Evolutionary conservation across 2,888 invertebrate species (phyloP).

Genomic region (Xestia sexstrigata): DNA sequence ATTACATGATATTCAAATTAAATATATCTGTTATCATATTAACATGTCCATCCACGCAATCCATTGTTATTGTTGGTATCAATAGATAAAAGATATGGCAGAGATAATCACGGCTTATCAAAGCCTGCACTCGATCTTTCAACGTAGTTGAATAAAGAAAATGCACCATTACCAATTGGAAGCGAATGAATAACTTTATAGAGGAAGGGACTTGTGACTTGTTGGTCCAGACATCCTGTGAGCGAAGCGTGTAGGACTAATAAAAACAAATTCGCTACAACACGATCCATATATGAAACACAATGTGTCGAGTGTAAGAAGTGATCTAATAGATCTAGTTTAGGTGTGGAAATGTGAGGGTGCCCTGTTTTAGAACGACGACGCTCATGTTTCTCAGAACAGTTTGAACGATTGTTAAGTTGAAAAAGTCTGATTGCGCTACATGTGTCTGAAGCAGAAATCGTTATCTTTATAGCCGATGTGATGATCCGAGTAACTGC

Average conservation of each 20-base stretch:
- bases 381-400: slow-evolving; percentile 62
- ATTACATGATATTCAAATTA: slow-evolving; percentile 39
- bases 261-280: slow-evolving; percentile 66
- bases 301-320: slow-evolving; percentile 66
- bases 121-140: slow-evolving; percentile 58
- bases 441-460: slow-evolving; percentile 59
- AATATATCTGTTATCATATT: slow-evolving; percentile 49
- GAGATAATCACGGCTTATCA: slow-evolving; percentile 68
- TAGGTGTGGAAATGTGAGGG: slow-evolving; percentile 69
- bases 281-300: slow-evolving; percentile 68
- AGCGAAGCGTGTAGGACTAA: slow-evolving; percentile 55
- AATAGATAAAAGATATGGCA: slow-evolving; percentile 71
- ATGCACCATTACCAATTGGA: slow-evolving; percentile 57
- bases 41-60: slow-evolving; percentile 37
- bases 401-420: slow-evolving; percentile 54
- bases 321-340: slow-evolving; percentile 68
- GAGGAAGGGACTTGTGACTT: slow-evolving; percentile 73
- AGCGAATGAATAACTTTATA: slow-evolving; percentile 72
- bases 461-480: slow-evolving; percentile 55
- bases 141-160: slow-evolving; percentile 50
- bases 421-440: slow-evolving; percentile 66
- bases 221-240: slow-evolving; percentile 79
- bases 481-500: slow-evolving; percentile 53
- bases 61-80: slow-evolving; percentile 63
- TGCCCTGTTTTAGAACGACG: slow-evolving; percentile 62